phyloP scores from a whole-genome alignment of 2,113 vertebrate genomes.

The Alligator mississippiensis region DNA sequence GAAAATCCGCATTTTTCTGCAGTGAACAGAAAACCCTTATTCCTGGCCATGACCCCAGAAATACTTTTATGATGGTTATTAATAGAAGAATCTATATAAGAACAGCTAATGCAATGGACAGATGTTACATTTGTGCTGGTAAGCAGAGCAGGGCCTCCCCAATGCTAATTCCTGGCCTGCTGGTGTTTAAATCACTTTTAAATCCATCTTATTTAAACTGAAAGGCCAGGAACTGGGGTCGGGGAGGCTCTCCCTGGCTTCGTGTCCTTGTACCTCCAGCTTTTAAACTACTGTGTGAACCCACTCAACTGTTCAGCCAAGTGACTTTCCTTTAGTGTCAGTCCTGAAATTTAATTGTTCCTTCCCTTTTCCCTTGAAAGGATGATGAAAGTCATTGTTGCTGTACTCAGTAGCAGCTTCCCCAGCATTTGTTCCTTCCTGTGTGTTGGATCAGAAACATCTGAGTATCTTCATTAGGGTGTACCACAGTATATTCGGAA shows the following conservation, averaged over 20 bases:
- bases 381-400: not conserved
- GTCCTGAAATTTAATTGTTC: not conserved
- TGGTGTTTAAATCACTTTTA: too few relatives aligned
- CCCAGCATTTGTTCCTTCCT: not conserved
- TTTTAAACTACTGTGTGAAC: too few relatives aligned
- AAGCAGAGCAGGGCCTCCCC: too few relatives aligned
- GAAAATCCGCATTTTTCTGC: too few relatives aligned
- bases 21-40: too few relatives aligned
- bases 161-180: too few relatives aligned
- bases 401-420: not conserved
- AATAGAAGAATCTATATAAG: not conserved
- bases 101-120: not conserved
- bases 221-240: too few relatives aligned
- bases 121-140: too few relatives aligned
- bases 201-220: too few relatives aligned
- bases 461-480: not conserved
- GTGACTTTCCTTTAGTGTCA: not conserved
- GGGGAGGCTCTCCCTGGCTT: too few relatives aligned
- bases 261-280: too few relatives aligned
- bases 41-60: not conserved
- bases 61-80: not conserved
- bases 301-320: not conserved
- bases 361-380: not conserved
- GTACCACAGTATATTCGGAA: not conserved
- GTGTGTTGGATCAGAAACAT: not conserved